Percentiles rank a stretch among this genome's conserved stretches.
These are phyloP conservation scores for Hypomesus transpacificus DNA, from an alignment of 2,113 vertebrate genomes.

Conservation along the genomic window DNA sequence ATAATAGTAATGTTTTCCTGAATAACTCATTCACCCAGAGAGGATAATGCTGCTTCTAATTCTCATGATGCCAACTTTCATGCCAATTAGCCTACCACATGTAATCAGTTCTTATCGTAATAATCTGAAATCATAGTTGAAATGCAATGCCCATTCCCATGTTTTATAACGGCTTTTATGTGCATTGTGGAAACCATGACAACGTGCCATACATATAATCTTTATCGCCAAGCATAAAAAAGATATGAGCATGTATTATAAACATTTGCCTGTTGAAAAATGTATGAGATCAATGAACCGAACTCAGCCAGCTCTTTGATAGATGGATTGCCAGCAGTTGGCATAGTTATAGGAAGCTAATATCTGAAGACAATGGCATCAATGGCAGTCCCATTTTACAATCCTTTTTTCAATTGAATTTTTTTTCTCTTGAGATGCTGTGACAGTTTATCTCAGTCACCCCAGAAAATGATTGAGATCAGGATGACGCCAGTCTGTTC, in stretches of 20 bases:
- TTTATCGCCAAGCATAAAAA: not conserved
- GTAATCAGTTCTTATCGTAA: too few relatives aligned
- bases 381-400: not conserved
- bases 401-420: conserved; percentile 8
- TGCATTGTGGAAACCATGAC: too few relatives aligned
- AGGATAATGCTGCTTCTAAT: too few relatives aligned
- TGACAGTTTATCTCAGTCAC: conserved; percentile 13
- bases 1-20: too few relatives aligned
- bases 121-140: too few relatives aligned
- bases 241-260: not conserved
- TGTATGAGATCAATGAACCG: not conserved
- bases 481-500: conserved; percentile 31
- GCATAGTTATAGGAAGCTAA: not conserved
- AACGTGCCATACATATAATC: not conserved
- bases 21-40: too few relatives aligned
- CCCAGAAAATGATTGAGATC: conserved; percentile 23
- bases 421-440: conserved; percentile 15
- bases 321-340: conserved; percentile 2
- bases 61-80: too few relatives aligned
- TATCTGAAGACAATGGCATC: conserved; percentile 1
- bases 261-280: not conserved
- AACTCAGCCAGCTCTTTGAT: not conserved
- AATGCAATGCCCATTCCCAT: too few relatives aligned
- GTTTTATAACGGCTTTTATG: too few relatives aligned
- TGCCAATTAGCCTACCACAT: too few relatives aligned